Evolutionary conservation across 2,113 vertebrate species (phyloP).

Genomic region (Ursus arctos): DNA sequence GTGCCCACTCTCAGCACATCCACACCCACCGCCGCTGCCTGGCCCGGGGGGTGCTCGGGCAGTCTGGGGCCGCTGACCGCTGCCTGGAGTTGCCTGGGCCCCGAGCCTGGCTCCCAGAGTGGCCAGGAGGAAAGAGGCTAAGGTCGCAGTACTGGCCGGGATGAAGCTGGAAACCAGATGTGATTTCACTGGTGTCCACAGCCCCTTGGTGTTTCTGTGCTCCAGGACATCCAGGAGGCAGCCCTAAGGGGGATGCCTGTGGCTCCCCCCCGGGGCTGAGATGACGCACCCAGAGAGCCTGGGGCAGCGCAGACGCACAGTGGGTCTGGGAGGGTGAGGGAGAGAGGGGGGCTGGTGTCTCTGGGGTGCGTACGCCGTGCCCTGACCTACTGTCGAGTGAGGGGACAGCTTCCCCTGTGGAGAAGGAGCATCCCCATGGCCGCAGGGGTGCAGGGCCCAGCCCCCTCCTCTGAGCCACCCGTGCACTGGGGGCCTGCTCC

Average conservation of each 20-base stretch:
- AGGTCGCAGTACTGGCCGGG: not conserved
- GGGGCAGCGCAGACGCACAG: fast-evolving
- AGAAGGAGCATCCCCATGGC: not conserved
- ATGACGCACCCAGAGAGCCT: fast-evolving
- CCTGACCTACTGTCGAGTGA: not conserved
- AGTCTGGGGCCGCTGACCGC: fast-evolving
- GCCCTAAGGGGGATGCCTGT: not conserved
- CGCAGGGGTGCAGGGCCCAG: not conserved
- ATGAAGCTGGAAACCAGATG: fast-evolving
- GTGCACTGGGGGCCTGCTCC: not conserved
- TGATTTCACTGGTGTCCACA: too few species aligned
- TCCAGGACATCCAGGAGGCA: fast-evolving
- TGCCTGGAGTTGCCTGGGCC: too few species aligned
- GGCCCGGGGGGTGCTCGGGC: not conserved
- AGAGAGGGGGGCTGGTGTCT: not conserved
- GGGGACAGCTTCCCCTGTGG: not conserved
- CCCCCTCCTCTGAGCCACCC: not conserved
- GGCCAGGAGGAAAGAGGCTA: not conserved
- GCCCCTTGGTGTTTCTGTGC: not conserved
- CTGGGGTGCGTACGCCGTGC: fast-evolving
- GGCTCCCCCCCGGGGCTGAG: too few species aligned
- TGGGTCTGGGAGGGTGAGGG: not conserved
- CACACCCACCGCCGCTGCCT: too few species aligned
- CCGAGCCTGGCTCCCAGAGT: not conserved
- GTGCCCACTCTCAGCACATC: fast-evolving